phyloP scores from a whole-genome alignment of 2,113 vertebrate genomes.

The Mesembrinibis cayennensis region DNA sequence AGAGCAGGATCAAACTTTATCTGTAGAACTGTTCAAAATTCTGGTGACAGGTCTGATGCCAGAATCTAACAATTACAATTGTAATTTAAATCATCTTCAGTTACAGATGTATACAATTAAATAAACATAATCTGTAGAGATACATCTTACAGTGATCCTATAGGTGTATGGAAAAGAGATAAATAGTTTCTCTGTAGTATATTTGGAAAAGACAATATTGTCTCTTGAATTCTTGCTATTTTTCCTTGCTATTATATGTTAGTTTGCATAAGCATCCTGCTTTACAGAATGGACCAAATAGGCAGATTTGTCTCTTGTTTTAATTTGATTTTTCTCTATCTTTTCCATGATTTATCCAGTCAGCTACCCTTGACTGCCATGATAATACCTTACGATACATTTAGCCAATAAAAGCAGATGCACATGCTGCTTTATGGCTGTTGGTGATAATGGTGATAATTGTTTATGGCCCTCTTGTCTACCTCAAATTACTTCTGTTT shows the following conservation, averaged over 20 bases:
- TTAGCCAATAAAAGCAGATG: neutral
- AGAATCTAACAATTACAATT: neutral
- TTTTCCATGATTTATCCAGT: neutral
- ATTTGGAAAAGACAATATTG: neutral
- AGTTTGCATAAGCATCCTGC: constrained; percentile 48
- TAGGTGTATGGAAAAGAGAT: neutral
- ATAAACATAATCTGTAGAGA: neutral
- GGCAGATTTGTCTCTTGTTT: neutral
- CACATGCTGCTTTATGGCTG: neutral
- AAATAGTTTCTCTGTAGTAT: neutral
- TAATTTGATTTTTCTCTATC: constrained; percentile 10
- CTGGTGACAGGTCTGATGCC: neutral
- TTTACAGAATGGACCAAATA: constrained; percentile 40
- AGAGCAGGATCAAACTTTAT: neutral
- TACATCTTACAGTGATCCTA: neutral
- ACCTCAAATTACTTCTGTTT: neutral
- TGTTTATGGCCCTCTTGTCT: neutral
- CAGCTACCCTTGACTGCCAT: neutral
- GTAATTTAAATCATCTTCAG: neutral
- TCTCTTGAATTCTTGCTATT: constrained; percentile 69
- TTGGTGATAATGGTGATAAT: neutral
- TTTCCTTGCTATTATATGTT: constrained; percentile 54
- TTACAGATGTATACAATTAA: neutral
- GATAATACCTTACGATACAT: neutral
- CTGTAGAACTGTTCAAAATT: neutral